These are phyloP conservation scores for Masticophis lateralis DNA, from an alignment of 2,797 vertebrate species.

Conservation along the genomic window DNA sequence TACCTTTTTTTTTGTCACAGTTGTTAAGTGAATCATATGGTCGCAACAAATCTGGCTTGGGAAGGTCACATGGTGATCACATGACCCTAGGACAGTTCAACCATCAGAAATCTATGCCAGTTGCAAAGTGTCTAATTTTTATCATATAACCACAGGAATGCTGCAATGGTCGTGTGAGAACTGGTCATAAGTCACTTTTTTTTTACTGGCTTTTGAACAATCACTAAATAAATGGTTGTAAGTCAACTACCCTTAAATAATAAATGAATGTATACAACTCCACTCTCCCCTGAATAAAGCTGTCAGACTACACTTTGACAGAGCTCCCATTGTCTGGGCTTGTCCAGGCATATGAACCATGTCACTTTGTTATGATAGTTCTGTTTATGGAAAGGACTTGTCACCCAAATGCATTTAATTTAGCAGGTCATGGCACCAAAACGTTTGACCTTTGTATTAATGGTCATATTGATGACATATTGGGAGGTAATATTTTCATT, in stretches of 20 bases:
- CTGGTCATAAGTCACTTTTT: background rate
- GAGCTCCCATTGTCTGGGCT: background rate
- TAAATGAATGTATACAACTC: background rate
- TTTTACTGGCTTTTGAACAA: background rate
- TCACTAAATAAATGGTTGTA: background rate
- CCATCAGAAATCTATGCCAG: background rate
- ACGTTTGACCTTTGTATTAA: background rate
- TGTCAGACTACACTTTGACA: background rate
- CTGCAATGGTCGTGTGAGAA: background rate
- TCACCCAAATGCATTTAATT: background rate
- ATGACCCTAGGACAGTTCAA: background rate
- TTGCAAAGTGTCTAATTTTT: background rate
- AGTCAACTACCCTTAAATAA: background rate
- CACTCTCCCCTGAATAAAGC: background rate
- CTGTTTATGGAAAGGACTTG: background rate
- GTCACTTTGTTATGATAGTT: background rate
- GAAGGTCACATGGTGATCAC: background rate
- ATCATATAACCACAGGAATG: background rate
- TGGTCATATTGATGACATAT: background rate
- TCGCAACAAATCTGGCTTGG: background rate
- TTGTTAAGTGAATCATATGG: background rate
- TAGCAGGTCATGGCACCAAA: background rate
- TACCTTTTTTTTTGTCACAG: background rate
- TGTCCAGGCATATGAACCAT: background rate
- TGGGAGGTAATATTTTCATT: background rate